phyloP scores from a whole-genome alignment of 2,113 vertebrate genomes.

The Drymodes brunneopygia region DNA sequence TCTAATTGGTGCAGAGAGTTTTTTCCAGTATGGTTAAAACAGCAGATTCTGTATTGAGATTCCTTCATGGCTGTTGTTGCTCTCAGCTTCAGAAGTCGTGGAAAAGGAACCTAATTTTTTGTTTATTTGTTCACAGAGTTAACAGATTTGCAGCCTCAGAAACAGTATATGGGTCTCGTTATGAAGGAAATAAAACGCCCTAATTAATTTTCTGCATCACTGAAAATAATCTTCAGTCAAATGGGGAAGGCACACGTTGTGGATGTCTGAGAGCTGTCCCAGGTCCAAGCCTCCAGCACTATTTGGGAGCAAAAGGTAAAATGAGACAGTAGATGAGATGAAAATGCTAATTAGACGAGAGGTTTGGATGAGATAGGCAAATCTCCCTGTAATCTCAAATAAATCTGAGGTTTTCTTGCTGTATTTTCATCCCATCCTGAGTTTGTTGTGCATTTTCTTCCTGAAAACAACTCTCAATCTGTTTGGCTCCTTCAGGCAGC shows the following conservation, averaged over 20 bases:
- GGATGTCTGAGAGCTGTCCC: background rate
- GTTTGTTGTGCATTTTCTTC: background rate
- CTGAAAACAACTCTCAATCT: background rate
- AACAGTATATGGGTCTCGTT: background rate
- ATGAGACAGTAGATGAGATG: background rate
- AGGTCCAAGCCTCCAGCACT: background rate
- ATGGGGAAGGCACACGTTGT: background rate
- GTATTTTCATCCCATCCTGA: background rate
- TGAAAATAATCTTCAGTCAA: constrained; percentile 4
- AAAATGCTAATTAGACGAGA: background rate
- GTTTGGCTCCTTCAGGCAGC: background rate
- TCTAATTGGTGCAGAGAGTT: constrained; percentile 9
- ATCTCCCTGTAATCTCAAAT: background rate
- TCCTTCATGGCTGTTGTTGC: background rate
- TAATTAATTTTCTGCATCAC: constrained; percentile 61
- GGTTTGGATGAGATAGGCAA: background rate
- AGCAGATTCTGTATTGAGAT: background rate
- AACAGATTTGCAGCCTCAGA: background rate
- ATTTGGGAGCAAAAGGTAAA: constrained; percentile 28
- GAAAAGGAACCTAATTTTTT: background rate
- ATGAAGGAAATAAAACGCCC: background rate
- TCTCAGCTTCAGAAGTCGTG: background rate
- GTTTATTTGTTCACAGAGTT: background rate
- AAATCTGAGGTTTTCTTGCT: background rate
- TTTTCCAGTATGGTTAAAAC: background rate